These are phyloP conservation scores for Meliscaeva auricollis DNA, from an alignment of 2,888 invertebrate species.

Conservation along the genomic window DNA sequence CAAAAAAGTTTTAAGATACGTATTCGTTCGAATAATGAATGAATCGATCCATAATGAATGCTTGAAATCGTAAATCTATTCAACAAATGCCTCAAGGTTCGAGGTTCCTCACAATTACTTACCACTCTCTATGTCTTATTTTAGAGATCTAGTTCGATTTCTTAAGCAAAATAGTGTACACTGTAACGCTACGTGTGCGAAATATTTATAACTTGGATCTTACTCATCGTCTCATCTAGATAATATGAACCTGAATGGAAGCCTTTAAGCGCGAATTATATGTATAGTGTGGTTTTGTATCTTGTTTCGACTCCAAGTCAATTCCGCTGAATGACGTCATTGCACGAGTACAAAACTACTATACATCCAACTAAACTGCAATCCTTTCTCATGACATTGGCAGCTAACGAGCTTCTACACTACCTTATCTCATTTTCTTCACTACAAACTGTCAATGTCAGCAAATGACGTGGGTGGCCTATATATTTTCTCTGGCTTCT, in stretches of 20 bases:
- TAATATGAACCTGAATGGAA: conserved; percentile 45
- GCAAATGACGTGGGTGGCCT: background rate
- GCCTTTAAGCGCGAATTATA: conserved; percentile 27
- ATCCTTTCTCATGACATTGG: background rate
- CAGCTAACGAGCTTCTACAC: background rate
- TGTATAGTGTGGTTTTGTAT: background rate
- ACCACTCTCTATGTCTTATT: background rate
- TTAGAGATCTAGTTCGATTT: background rate
- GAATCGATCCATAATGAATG: background rate
- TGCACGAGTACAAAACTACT: background rate
- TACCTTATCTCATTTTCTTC: background rate
- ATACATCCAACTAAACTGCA: background rate
- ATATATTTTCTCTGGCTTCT: background rate
- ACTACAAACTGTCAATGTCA: conserved; percentile 10
- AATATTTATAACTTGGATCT: background rate
- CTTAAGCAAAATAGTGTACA: background rate
- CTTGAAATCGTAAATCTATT: conserved; percentile 5
- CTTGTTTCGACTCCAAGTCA: conserved; percentile 11
- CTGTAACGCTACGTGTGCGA: background rate
- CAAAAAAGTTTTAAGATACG: background rate
- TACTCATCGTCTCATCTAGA: conserved; percentile 39
- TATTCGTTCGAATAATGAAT: conserved; percentile 6
- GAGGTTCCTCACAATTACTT: background rate
- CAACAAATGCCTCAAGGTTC: background rate
- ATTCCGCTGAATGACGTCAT: conserved; percentile 51